Evolutionary conservation across 1,140 invertebrate species (phyloP).

Genomic region (Cotesia vestalis): DNA sequence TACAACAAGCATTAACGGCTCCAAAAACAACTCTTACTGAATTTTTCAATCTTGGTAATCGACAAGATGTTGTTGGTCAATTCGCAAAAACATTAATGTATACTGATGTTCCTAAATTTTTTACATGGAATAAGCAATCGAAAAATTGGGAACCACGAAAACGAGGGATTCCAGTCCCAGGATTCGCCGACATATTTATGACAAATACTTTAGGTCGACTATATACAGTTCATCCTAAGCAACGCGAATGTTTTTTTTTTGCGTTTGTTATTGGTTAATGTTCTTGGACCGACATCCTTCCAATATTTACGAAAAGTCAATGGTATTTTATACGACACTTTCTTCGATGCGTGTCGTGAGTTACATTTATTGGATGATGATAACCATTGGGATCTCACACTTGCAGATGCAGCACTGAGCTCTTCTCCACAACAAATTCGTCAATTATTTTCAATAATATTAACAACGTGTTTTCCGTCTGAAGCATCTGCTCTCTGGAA

Average conservation of each 20-base stretch:
- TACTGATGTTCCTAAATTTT: conserved; percentile 51
- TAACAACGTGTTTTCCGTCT: too few relatives aligned
- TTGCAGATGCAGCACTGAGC: conserved; percentile 54
- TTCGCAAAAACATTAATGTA: conserved; percentile 62
- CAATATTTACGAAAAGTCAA: conserved; percentile 61
- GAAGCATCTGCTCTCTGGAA: too few relatives aligned
- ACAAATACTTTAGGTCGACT: too few relatives aligned
- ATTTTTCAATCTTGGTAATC: conserved; percentile 58
- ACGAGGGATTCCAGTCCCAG: conserved; percentile 49
- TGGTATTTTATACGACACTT: conserved; percentile 54
- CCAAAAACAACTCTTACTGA: conserved; percentile 49
- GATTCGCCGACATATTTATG: conserved; percentile 44
- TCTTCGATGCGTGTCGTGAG: conserved; percentile 55
- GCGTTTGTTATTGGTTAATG: conserved; percentile 58
- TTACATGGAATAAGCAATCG: conserved; percentile 45
- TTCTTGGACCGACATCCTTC: conserved; percentile 63
- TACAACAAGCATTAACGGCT: conserved; percentile 17
- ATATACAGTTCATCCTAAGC: too few relatives aligned
- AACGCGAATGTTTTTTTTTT: conserved; percentile 61
- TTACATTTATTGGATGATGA: conserved; percentile 57
- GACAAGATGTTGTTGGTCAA: conserved; percentile 41
- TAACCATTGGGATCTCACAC: conserved; percentile 54
- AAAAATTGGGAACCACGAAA: conserved; percentile 55
- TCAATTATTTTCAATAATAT: too few relatives aligned
- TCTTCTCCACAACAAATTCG: too few relatives aligned